Base-by-base conservation (phyloP, 1,140 invertebrate species). In the Drosophila chauvacae region DNA sequence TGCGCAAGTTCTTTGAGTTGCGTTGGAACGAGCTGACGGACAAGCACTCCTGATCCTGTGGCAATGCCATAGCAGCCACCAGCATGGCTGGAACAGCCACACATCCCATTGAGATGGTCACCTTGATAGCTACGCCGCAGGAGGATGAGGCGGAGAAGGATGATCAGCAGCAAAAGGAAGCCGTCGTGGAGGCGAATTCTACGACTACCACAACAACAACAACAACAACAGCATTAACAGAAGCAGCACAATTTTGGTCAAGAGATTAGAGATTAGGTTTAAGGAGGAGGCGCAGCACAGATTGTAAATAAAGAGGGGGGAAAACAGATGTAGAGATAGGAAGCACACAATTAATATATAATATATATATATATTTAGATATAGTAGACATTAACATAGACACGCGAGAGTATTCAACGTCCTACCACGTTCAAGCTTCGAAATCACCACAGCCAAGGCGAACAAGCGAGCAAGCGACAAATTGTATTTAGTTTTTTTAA, bases 1-100 rank as follows among this genome's bases (percentile, higher is more conserved):
- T 99, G 95, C 93, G 97, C 57, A 95, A 96, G 91, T 98, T 97
- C 94, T 99, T 99, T 93, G 97, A 98, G 93, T 95, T 95, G 39
- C 94, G 96, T 39, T 98, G 97, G 97, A 94, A 95, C 57, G 96
- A 97, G 81, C 85, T 96, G 41, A 92, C 92, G 7, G 92, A 92
- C 35, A 92, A 92, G 70, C 91, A 92, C 77, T 92, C 92, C 79
- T 92, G 92, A 92, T 92, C 84, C 61, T 18, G 66, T 48, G 50
- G 20, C 53, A 58, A 33, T 53, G 39, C 18, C 13, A 37, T 33
- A 9, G 30, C 30, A 33, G 30, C 30, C 50, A 56, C 14, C 51
- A 57, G 16, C 58, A 53, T 30, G 7, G 72, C 62, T 55, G 66
- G 48, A 59, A 77, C 73, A 47, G 23, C 57, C 20, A 50, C 44